phyloP scores from a whole-genome alignment of 2,113 vertebrate genomes.

The Cephalopterus ornatus region DNA sequence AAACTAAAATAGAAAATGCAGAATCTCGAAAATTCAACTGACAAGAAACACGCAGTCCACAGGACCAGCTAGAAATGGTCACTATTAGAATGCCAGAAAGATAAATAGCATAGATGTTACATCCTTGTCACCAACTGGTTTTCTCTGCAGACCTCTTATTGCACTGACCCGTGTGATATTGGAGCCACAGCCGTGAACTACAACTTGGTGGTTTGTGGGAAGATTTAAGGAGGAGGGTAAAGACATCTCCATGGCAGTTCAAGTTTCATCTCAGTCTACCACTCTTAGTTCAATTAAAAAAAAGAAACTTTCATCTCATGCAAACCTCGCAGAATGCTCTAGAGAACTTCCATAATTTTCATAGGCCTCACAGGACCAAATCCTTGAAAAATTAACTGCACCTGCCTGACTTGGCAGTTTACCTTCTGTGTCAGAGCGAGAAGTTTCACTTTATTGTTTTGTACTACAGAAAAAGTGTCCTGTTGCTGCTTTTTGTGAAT shows the following conservation, averaged over 20 bases:
- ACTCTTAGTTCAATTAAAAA: not conserved
- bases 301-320: not conserved
- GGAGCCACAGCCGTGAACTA: not conserved
- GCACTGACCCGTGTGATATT: not conserved
- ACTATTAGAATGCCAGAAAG: not conserved
- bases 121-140: not conserved
- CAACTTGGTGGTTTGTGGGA: not conserved
- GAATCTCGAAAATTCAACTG: not conserved
- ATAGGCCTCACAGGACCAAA: not conserved
- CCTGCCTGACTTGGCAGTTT: not conserved
- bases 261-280: not conserved
- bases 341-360: not conserved
- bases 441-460: not conserved
- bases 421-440: not conserved
- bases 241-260: not conserved
- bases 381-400: not conserved
- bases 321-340: not conserved
- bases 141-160: not conserved
- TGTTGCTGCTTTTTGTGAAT: not conserved
- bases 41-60: not conserved
- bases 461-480: not conserved
- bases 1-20: not conserved
- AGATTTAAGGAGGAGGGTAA: not conserved
- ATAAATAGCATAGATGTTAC: not conserved
- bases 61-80: not conserved